phyloP scores from a whole-genome alignment of 2,888 invertebrate species.

The Halictus quadricinctus region DNA sequence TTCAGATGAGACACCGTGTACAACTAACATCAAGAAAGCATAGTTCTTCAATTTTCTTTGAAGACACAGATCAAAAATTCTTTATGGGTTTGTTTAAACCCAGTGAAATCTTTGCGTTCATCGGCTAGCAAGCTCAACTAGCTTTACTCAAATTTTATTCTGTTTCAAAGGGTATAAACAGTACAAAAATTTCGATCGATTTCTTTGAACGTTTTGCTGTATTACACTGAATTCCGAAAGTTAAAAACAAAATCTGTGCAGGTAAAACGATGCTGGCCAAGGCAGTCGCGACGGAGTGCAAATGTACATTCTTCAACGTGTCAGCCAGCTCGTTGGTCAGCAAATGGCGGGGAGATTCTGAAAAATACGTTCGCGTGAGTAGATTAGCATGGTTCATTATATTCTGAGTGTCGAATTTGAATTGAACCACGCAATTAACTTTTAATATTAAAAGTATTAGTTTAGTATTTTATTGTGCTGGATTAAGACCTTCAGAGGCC shows the following conservation, averaged over 20 bases:
- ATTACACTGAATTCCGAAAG: not conserved
- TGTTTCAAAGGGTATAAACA: not conserved
- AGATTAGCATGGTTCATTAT: not conserved
- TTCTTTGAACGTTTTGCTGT: not conserved
- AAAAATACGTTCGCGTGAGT: conserved; percentile 92
- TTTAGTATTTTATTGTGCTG: too few species aligned
- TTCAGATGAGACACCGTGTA: too few species aligned
- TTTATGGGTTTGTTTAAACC: not conserved
- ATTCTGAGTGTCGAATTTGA: too few species aligned
- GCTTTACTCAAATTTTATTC: not conserved
- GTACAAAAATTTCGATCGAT: not conserved
- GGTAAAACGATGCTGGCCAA: conserved; percentile 95
- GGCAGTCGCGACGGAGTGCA: conserved; percentile 92
- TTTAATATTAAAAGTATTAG: too few species aligned
- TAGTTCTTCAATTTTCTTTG: too few species aligned
- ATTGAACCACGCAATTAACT: too few species aligned
- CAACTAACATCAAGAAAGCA: too few species aligned
- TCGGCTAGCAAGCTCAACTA: too few species aligned
- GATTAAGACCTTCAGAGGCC: too few species aligned
- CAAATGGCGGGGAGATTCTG: conserved; percentile 98
- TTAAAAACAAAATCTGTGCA: conserved; percentile 63
- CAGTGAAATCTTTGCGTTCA: too few species aligned
- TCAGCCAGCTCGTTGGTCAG: conserved; percentile 95
- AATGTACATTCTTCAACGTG: conserved; percentile 94
- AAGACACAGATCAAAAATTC: not conserved